Base-by-base conservation (phyloP, 2,888 invertebrate species). In the Andricus curvator region DNA sequence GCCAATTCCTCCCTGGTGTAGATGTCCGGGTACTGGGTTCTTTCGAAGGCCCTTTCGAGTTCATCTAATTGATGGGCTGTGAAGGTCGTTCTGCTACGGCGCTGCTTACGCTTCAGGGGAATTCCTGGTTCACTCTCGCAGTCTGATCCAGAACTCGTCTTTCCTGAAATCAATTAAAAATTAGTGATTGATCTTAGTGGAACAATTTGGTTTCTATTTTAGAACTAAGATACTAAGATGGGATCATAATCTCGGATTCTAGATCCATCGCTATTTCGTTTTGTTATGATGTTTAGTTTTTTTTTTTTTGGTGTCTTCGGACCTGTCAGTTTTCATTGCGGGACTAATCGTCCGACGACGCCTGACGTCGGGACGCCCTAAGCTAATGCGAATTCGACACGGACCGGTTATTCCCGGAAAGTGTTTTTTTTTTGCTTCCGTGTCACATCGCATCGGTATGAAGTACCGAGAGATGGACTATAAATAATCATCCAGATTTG, bases 21-120 rank as follows among this genome's bases (percentile, higher is more conserved):
- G 29, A 98, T 98, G 90, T 99, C 98, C 0, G 99, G 99, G 91
- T 99, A 99, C 91, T 98, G 98, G 0, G 98, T 98, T 76, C 98
- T 94, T 88, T 97, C 97, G 93, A 99, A 99, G 0, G 98, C 98
- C 84, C 97, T 94, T 92, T 99, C 99, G 83, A 99, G 93, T 82
- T 98, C 98, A 89, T 98, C 98, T 85, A 98, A 92, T 90, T 99
- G 98, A 88, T 98, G 97, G 0, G 98, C 98, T 0, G 98, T 97
- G 93, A 99, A 99, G 4, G 98, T 98, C 33, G 99, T 99, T 33
- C 99, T 94, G 78, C 98, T 98, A 11, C 99, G 94, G 0, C 99
- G 94, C 90, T 98, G 98, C 90, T 98, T 98, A 48, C 98, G 94
- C 92, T 98, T 98, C 87, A 98, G 92, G 0, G 97, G 96, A 82